These are phyloP conservation scores for Idaea aversata DNA, from an alignment of 2,888 invertebrate genomes.

Conservation along the genomic window DNA sequence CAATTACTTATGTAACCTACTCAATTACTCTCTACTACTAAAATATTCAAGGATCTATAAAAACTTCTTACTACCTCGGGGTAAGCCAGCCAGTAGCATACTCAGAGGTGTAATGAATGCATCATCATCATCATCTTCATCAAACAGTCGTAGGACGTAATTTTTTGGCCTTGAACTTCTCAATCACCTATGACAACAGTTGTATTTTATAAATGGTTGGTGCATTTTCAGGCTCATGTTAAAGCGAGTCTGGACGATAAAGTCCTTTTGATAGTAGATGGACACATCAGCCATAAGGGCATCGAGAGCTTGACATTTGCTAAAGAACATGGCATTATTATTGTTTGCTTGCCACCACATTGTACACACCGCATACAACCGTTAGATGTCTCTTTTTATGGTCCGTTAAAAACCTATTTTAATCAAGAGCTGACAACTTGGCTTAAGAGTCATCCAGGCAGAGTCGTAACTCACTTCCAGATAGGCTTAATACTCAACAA, in stretches of 20 bases:
- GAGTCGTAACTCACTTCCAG: constrained; percentile 30
- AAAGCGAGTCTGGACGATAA: constrained; percentile 27
- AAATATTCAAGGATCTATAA: no score
- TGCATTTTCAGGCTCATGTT: constrained; percentile 25
- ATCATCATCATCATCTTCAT: no score
- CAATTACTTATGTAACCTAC: no score
- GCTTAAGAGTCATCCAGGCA: constrained; percentile 35
- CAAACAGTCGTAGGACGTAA: no score
- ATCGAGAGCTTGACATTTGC: constrained; percentile 31
- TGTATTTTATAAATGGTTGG: constrained; percentile 25
- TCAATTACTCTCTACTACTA: no score
- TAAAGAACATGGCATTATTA: constrained; percentile 36
- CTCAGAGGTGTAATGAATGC: no score
- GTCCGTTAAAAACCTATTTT: constrained; percentile 37
- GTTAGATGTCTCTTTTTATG: constrained; percentile 38
- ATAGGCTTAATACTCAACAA: no score
- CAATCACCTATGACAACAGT: constrained; percentile 21
- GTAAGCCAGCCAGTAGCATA: no score
- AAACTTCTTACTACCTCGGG: no score
- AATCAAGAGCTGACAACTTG: constrained; percentile 35
- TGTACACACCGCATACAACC: constrained; percentile 41
- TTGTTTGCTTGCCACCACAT: constrained; percentile 18
- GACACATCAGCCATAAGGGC: constrained; percentile 27
- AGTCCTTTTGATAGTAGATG: constrained; percentile 36
- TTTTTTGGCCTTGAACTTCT: no score